A percentile compares a stretch with the other conserved stretches of the same genome.
These are phyloP conservation scores for Aporrectodea caliginosa DNA, from an alignment of 1,140 invertebrate genomes.

Conservation along the genomic window DNA sequence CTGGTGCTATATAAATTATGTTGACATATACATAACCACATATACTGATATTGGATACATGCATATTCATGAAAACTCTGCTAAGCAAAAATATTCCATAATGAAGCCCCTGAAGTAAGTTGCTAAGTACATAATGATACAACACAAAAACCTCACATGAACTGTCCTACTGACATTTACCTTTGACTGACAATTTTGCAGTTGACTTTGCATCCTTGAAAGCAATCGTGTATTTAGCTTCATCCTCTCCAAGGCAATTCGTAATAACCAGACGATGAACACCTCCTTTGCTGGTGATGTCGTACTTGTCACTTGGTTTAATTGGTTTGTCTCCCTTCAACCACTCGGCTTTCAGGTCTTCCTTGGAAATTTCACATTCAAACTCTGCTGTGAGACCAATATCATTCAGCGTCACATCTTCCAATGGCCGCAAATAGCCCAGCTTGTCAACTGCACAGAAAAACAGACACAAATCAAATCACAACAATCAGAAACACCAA, in stretches of 20 bases:
- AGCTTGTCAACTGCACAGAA: conserved; percentile 22
- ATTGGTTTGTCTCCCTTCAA: conserved; percentile 66
- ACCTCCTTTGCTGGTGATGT: conserved; percentile 26
- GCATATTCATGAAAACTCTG: too few relatives aligned
- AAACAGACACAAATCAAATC: too few relatives aligned
- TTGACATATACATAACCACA: too few relatives aligned
- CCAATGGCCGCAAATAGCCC: conserved; percentile 18
- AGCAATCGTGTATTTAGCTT: conserved; percentile 74
- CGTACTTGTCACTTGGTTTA: conserved; percentile 8
- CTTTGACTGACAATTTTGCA: conserved; percentile 79
- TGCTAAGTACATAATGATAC: too few relatives aligned
- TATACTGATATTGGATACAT: too few relatives aligned
- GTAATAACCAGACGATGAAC: conserved; percentile 66
- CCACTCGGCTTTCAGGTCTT: conserved; percentile 76
- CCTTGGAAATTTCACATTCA: conserved; percentile 61
- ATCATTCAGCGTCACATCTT: conserved; percentile 29
- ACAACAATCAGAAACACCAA: too few relatives aligned
- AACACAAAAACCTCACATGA: too few relatives aligned
- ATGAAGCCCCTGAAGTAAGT: too few relatives aligned
- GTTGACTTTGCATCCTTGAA: conserved; percentile 72
- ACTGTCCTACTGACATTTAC: too few relatives aligned
- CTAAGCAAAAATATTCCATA: too few relatives aligned
- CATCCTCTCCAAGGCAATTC: conserved; percentile 72
- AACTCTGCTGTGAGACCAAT: conserved; percentile 31
- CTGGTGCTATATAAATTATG: too few relatives aligned